Evolutionary conservation across 2,888 invertebrate genomes (phyloP), one percentile per base, ranked within the genome.

Genomic region (Osmoderma eremita): DNA sequence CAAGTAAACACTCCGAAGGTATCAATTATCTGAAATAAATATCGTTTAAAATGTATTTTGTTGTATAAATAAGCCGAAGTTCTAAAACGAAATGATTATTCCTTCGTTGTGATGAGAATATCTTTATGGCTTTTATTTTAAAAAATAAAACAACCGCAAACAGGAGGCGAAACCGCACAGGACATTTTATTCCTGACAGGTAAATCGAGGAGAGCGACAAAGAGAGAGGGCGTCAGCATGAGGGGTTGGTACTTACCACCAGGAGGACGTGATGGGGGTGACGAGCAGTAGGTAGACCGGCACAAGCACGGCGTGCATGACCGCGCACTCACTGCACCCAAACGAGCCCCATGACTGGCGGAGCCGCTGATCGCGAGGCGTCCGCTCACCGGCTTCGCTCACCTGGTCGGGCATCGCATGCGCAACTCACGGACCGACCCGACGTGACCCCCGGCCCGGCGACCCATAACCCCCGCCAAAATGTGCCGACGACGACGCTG

Each of bases 251-350:
- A 91, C 93, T 91, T 86, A 94, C 94, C 93, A 93, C 88, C 92
- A 92, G 82, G 92, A 90, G 83, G 91, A 91, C 83, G 92, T 91
- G 86, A 92, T 91, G 86, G 93, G 93, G 87, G 91, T 92, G 86
- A 93, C 90, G 84, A 93, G 88, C 86, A 92, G 88, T 83, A 93
- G 87, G 85, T 91, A 92, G 83, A 92, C 88, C 84, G 91, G 90
- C 86, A 92, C 89, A 85, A 92, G 88, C 84, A 92, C 88, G 83
- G 90, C 78, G 79, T 80, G 80, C 80, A 80, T 80, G 78, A 78
- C 79, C 78, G 76, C 79, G 78, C 80, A 78, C 79, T 79, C 79
- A 79, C 80, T 78, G 70, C 78, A 79, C 78, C 78, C 78, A 79
- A 75, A 76, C 77, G 79, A 79, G 80, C 80, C 79, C 80, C 80